Base-by-base conservation (phyloP, 2,113 vertebrate genomes). In the Eubucco bourcierii region DNA sequence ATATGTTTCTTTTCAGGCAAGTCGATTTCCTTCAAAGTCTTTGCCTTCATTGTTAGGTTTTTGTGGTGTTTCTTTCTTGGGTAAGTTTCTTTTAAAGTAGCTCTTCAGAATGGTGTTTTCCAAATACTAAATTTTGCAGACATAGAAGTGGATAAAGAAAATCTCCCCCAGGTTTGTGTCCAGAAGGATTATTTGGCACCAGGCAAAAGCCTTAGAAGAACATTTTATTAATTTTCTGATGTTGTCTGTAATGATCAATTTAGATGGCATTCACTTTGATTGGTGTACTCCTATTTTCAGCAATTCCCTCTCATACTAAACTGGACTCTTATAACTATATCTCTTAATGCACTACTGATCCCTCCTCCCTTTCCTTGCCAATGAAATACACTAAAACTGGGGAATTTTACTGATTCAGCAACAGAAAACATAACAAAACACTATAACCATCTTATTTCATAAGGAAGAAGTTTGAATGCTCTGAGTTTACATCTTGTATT, bases 401-500 rank as follows among this genome's bases (percentile, higher is more conserved):
- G 37, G 15, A 58, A 87, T 78, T 93, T 77, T 87, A 87, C 44
- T 65, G 31, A 31, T 71, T 72, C 5, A 9, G 25, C 68, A 89
- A 79, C 39, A 90, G n/a, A 72, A 90, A 65, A 72, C 10, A 20
- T 59, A 66, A 34, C n/a, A 86, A 84, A 72, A 47, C 29, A 24
- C 20, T 73, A 55, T 70, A 87, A 71, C 3, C 28, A 29, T 37
- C 16, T 76, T 75, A 53, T 76, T 87, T 81, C 37, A 74, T 50
- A 87, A 33, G 25, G 34, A 94, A 55, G 3, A 80, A 60, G 2
- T 79, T 66, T 76, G 29, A 81, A 10, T n/a, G 15, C 52, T 80
- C 77, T 67, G 23, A 82, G 93, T 92, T 90, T 92, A 47, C 39
- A 64, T 80, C 46, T 90, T 93, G 17, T 47, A 59, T 67, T 50